A percentile compares a stretch with the other conserved stretches of the same genome.
These are phyloP conservation scores for Paradisaea rubra DNA, from an alignment of 2,113 vertebrate species.

Conservation along the genomic window DNA sequence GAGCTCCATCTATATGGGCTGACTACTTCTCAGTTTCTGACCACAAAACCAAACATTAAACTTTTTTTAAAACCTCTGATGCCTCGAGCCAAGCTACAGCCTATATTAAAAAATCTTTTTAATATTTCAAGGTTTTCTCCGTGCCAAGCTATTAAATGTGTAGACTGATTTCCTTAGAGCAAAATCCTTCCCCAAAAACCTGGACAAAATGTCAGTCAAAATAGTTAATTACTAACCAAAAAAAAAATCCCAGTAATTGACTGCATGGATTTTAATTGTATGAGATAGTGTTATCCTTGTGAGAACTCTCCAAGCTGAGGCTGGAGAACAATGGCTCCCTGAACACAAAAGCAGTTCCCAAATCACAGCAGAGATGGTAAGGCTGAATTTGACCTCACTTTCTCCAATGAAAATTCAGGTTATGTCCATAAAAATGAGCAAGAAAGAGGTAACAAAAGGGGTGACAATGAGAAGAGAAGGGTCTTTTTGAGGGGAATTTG, in stretches of 20 bases:
- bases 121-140: slow-evolving; percentile 27
- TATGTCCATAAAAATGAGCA: neutral
- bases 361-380: neutral
- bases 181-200: slow-evolving; percentile 2
- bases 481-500: neutral
- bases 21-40: neutral
- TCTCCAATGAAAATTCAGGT: neutral
- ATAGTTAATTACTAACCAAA: slow-evolving; percentile 28
- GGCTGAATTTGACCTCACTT: neutral
- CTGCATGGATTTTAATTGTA: slow-evolving; percentile 50
- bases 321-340: neutral
- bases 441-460: neutral
- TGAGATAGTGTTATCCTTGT: neutral
- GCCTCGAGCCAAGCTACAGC: neutral
- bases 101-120: slow-evolving; percentile 3
- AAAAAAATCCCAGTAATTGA: slow-evolving; percentile 12
- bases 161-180: slow-evolving; percentile 1
- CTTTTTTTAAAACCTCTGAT: neutral
- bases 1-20: neutral
- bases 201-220: slow-evolving; percentile 30
- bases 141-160: slow-evolving; percentile 21
- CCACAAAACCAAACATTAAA: neutral
- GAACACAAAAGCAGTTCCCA: neutral
- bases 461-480: neutral
- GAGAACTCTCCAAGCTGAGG: slow-evolving; percentile 1